Base-by-base conservation (phyloP, 2,113 vertebrate genomes). In the Pleuronectes platessa region DNA sequence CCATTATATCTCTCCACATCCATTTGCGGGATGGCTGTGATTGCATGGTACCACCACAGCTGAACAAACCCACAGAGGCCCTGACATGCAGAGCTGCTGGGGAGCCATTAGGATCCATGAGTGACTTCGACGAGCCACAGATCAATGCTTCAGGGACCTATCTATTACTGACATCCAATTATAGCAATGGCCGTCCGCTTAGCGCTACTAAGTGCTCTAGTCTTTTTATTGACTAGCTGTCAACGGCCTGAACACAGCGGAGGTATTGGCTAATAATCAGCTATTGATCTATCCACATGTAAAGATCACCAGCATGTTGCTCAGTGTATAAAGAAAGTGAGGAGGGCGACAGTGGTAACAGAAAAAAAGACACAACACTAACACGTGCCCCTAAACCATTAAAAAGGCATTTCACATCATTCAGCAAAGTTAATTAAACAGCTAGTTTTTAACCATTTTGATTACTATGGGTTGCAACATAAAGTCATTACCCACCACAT, bases 151-250 rank as follows among this genome's bases (percentile, higher is more conserved):
- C 0, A n/a, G 89, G 87, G 88, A 68, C 84, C 76, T 82, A 90
- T 92, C 84, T 66, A 74, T 92, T 90, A 90, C 90, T 76, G 88
- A 82, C 85, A 90, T 79, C 85, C 86, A 91, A 90, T 94, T 90
- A 89, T 75, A 87, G 79, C 87, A 68, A 87, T 81, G 81, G 90
- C 78, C 59, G 59, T 88, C 82, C 72, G 68, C 72, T 87, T 92
- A 87, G 78, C 78, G 61, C 74, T 47, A 61, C 88, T 83, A 86
- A 93, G 86, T 91, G 86, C 87, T 90, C 83, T 76, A 77, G 89
- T 91, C 71, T 75, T 79, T 87, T 81, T 92, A 93, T 89, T 82
- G 92, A 91, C 86, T 62, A 76, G 27, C 86, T 86, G 89, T 90
- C 90, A 82, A 20, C 79, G n/a, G 71, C 61, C 71, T 68, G 73